Evolutionary conservation across 2,888 invertebrate species (phyloP).

Genomic region (Maniola hyperantus): DNA sequence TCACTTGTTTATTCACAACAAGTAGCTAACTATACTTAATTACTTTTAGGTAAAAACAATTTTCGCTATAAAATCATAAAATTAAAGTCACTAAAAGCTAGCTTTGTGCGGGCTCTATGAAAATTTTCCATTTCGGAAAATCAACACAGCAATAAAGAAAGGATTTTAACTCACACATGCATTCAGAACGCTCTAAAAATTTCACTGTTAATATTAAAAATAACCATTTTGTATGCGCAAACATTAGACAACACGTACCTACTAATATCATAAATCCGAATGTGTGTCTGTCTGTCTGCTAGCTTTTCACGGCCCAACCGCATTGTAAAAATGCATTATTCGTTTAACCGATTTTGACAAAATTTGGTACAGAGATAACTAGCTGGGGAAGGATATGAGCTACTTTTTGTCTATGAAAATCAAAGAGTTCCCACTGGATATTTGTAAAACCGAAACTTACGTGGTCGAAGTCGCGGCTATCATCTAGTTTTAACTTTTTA

Average conservation of each 20-base stretch:
- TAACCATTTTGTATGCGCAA: conserved; percentile 15
- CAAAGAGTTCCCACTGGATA: too few relatives aligned
- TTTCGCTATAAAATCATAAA: conserved; percentile 11
- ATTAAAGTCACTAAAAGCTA: conserved; percentile 14
- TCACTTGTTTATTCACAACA: conserved; percentile 1
- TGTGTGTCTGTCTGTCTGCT: too few relatives aligned
- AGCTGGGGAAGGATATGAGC: too few relatives aligned
- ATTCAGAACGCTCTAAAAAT: conserved; percentile 16
- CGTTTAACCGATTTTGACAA: too few relatives aligned
- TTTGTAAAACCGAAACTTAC: too few relatives aligned
- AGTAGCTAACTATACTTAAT: neutral
- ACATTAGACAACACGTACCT: conserved; percentile 14
- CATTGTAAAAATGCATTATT: too few relatives aligned
- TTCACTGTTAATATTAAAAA: conserved; percentile 25
- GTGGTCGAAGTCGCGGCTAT: too few relatives aligned
- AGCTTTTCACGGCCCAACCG: too few relatives aligned
- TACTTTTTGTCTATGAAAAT: too few relatives aligned
- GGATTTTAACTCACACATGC: conserved; percentile 26
- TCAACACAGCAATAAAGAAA: conserved; percentile 25
- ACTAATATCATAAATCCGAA: too few relatives aligned
- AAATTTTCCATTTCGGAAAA: conserved; percentile 21
- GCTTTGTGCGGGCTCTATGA: conserved; percentile 6
- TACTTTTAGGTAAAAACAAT: neutral
- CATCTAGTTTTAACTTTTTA: too few relatives aligned
- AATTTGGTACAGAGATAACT: too few relatives aligned